Base-by-base conservation (phyloP, 2,888 invertebrate species). In the Lasioglossum vierecki region DNA sequence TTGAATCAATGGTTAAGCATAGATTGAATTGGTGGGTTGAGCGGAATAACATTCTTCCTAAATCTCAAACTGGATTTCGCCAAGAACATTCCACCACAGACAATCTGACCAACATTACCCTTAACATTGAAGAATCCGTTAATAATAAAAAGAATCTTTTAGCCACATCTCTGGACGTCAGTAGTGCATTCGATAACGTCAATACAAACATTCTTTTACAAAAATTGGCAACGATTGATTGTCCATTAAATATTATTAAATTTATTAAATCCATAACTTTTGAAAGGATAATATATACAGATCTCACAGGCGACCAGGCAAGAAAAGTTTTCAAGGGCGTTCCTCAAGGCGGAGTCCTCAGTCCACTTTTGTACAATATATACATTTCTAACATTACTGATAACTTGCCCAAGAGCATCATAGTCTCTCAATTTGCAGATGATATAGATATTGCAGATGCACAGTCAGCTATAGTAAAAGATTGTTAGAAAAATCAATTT, bases 41-140 rank as follows among this genome's bases (percentile, higher is more conserved):
- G 35, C 35, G 3, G 3, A 35, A 35, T 35, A 35, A 35, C 35
- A 35, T 35, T 35, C 35, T 35, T 35, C 35, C 3, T 35, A 35
- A 35, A 35, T 35, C 35, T 35, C 1, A 35, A 35, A 35, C 35
- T 1, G 35, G 35, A 3, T 35, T 35, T 35, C 35, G 3, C 35
- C 35, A 35, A 35, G 2, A 2, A 35, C 35, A 35, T 0, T 35
- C 35, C 35, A 35, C 35, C 2, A 35, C 35, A 9, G 88, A 88
- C 15, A 89, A 89, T 41, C 11, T 88, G 3, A 49, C 76, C 2
- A 82, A 86, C 18, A 18, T 89, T 11, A 49, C 46, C 5, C 57
- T 88, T 0, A 35, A 79, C 8, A 22, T 86, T 15, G 70, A 82
- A 6, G 66, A 86, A 11, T 73, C 70, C 1, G 87, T 41, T 41